Evolutionary conservation across 2,888 invertebrate species (phyloP), one percentile per base, ranked within the genome.

Genomic region (Latrodectus hesperus): DNA sequence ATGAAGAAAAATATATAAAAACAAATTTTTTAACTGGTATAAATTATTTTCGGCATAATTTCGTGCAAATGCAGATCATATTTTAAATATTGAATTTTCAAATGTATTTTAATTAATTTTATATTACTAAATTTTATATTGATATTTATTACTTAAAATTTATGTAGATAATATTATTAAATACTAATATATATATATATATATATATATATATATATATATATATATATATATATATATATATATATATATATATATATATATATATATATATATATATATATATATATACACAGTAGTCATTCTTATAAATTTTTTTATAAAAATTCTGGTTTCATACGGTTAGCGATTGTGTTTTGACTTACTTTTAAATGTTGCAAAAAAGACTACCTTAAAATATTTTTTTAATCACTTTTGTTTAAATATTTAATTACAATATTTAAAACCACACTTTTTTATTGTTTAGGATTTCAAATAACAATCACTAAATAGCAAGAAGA

Each of bases 171-270:
- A 10, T 16, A 60, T 60, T 60, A 1, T 60, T 38, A 60, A 60
- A 60, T 60, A 10, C 12, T n/a, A 60, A 11, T 60, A 60, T 60
- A 60, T 60, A 60, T 55, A 6, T 55, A 5, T 55, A 55, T 55
- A 55, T 55, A 55, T 55, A 55, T 55, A 55, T 55, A 55, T 55
- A 55, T 55, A 55, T 55, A 55, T 55, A 55, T 55, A 55, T 55
- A 55, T 55, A 55, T 55, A 14, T 55, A 12, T 55, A 55, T 55
- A 55, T 55, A 55, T 55, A 55, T 55, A 55, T 55, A 55, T 55
- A 55, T 55, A 55, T 55, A 55, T 55, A 14, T 55, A 12, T 55
- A 55, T 55, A 55, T 55, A 55, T 55, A 55, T 55, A 55, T 55
- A 55, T 55, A 14, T 55, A 12, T 55, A 55, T 55, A 55, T 55